Conservation (phyloP, 2,888 invertebrate species). For the Ischnus inquisitorius region DNA sequence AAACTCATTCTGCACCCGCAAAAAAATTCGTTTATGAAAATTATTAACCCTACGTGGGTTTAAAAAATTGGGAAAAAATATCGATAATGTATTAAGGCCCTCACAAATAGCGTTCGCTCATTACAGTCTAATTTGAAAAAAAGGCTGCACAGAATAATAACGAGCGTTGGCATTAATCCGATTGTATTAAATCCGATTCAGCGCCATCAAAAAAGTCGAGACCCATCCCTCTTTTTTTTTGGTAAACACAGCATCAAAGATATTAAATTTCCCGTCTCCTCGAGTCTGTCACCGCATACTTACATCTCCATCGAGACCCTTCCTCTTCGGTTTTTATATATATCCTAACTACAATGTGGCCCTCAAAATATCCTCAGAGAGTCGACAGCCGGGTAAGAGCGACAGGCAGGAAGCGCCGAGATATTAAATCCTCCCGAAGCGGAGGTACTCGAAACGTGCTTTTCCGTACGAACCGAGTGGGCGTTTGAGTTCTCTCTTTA, state of each 20-base stretch:
- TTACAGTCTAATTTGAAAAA: not conserved
- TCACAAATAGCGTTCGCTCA: not conserved
- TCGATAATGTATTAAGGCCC: not conserved
- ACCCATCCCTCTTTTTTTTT: not conserved
- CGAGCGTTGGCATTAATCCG: not conserved
- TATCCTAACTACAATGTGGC: constrained; percentile 25
- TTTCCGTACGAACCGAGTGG: constrained; percentile 1
- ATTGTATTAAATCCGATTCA: not conserved
- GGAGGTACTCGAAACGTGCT: constrained; percentile 16
- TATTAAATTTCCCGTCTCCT: constrained; percentile 34
- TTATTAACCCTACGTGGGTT: too few relatives aligned
- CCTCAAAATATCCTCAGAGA: constrained; percentile 34
- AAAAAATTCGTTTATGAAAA: too few relatives aligned
- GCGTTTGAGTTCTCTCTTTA: constrained; percentile 4
- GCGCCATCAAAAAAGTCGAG: constrained; percentile 21
- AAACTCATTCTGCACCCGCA: too few relatives aligned
- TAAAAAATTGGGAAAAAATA: too few relatives aligned
- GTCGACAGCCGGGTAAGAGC: constrained; percentile 25
- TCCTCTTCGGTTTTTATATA: constrained; percentile 23
- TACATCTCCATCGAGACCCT: not conserved
- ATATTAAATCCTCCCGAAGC: constrained; percentile 57
- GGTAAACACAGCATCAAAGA: constrained; percentile 10
- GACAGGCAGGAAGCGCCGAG: constrained; percentile 44
- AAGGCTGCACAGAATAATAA: not conserved
- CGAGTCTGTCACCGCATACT: constrained; percentile 25